Conservation (phyloP, 2,113 vertebrate species). For the Mus musculus region GRCm39 chr10:20571501-20572000, state of each 20-base stretch:
- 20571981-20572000: not conserved
- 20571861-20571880: not conserved
- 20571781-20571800: not conserved
- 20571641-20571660: not conserved
- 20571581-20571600: slow-evolving; percentile 28
- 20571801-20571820: not conserved
- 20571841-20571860: not conserved
- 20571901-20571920: not conserved
- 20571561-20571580: not conserved
- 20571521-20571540: not conserved
- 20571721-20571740: not conserved
- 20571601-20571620: not conserved
- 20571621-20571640: not conserved
- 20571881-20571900: not conserved
- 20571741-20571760: not conserved
- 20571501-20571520: not conserved
- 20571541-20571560: not conserved
- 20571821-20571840: not conserved
- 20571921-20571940: not conserved
- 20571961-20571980: not conserved
- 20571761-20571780: not conserved
- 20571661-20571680: not conserved
- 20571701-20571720: no score
- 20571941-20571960: not conserved
- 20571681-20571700: not conserved